These are phyloP conservation scores for Motacilla tschutschensis DNA, from an alignment of 2,113 vertebrate species.

Conservation along the genomic window DNA sequence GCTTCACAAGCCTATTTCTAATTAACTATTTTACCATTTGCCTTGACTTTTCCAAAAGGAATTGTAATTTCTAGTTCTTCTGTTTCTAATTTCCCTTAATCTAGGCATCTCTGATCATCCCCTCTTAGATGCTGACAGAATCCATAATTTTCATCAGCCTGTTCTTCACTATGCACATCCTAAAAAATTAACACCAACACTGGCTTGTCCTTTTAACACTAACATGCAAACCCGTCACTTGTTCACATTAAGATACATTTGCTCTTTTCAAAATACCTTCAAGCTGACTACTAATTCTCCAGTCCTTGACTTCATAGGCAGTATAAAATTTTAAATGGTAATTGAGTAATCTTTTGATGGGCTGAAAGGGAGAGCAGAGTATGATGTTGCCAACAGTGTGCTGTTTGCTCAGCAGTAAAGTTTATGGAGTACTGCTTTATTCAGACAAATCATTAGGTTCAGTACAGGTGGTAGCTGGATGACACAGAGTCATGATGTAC, in stretches of 20 bases:
- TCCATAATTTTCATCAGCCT: neutral
- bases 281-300: neutral
- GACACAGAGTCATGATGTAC: constrained; percentile 13
- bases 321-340: constrained; percentile 39
- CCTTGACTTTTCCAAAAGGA: neutral
- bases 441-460: constrained; percentile 36
- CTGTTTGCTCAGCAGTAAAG: constrained; percentile 57
- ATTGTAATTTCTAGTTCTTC: neutral
- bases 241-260: constrained; percentile 7
- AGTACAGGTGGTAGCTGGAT: constrained; percentile 26
- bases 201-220: neutral
- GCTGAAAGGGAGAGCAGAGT: constrained; percentile 10
- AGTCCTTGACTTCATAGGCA: constrained; percentile 31
- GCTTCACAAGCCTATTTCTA: neutral
- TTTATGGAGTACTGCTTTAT: constrained; percentile 48
- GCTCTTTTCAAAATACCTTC: constrained; percentile 13
- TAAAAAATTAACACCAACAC: neutral
- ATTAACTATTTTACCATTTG: neutral
- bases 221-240: neutral
- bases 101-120: neutral
- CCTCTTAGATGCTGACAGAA: neutral
- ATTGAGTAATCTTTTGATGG: constrained; percentile 47
- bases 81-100: neutral
- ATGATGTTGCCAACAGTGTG: neutral
- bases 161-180: neutral